phyloP scores from a whole-genome alignment of 2,797 vertebrate genomes.

The Gallinago solitaria region DNA sequence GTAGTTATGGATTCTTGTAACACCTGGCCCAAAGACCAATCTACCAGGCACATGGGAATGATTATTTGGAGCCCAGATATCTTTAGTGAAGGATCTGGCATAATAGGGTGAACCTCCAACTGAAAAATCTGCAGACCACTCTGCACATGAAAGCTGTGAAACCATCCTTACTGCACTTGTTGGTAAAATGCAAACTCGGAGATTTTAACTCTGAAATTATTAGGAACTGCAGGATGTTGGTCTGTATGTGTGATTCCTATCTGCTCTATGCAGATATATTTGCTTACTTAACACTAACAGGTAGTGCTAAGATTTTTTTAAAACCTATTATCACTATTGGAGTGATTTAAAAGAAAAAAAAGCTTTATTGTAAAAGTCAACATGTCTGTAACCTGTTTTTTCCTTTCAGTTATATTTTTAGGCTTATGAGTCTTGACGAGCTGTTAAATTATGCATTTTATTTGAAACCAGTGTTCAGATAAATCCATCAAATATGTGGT shows the following conservation, averaged over 20 bases:
- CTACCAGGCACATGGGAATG: neutral
- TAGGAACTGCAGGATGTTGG: neutral
- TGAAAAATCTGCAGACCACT: neutral
- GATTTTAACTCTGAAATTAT: neutral
- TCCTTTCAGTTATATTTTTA: slow-evolving; percentile 11
- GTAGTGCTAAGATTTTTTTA: neutral
- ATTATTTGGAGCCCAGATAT: neutral
- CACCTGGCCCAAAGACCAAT: neutral
- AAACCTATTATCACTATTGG: neutral
- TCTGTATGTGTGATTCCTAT: neutral
- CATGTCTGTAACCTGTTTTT: neutral
- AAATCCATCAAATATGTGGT: neutral
- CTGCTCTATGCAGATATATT: neutral
- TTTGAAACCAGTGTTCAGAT: neutral
- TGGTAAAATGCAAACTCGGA: neutral
- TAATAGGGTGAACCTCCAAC: neutral
- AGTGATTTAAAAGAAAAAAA: slow-evolving; percentile 24
- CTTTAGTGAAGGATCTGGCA: neutral
- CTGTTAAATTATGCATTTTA: neutral
- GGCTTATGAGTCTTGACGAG: neutral
- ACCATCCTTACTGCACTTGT: neutral
- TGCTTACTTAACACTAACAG: slow-evolving; percentile 2
- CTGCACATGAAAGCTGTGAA: neutral
- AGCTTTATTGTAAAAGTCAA: neutral
- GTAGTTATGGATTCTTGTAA: neutral